Percentiles rank a stretch among this genome's conserved stretches.
These are phyloP conservation scores for Synanthedon tipuliformis DNA, from an alignment of 2,888 invertebrate species.

Conservation along the genomic window DNA sequence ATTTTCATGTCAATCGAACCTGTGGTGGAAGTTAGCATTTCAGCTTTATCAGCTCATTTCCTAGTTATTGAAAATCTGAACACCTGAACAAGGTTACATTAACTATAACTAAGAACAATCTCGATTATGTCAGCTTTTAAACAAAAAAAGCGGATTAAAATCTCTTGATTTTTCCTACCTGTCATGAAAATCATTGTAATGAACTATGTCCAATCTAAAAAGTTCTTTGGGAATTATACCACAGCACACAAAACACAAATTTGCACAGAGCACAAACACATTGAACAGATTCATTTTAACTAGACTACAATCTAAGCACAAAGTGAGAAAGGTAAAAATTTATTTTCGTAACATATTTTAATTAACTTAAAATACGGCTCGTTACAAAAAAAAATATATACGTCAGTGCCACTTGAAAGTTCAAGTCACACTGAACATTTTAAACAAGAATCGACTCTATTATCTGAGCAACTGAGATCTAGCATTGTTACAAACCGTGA, in stretches of 20 bases:
- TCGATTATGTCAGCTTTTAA: no score
- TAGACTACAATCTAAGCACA: conserved; percentile 6
- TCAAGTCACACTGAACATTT: conserved; percentile 7
- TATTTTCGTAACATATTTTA: neutral
- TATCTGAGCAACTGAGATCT: neutral
- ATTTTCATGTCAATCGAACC: no score
- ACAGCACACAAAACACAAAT: conserved; percentile 14
- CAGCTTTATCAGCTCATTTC: no score
- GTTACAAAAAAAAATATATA: neutral
- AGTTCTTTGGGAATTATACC: conserved; percentile 25
- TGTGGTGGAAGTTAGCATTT: no score
- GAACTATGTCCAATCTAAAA: conserved; percentile 64
- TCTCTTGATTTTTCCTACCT: conserved; percentile 31
- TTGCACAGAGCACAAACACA: conserved; percentile 9
- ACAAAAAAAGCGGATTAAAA: no score
- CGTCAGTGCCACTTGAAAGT: conserved; percentile 7
- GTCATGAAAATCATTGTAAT: conserved; percentile 68
- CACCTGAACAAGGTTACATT: no score
- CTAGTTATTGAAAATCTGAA: no score
- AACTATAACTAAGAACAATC: no score
- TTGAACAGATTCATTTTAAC: neutral
- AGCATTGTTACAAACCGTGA: neutral
- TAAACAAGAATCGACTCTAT: neutral
- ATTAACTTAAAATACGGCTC: neutral
- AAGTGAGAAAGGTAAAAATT: conserved; percentile 9